These are phyloP conservation scores for Autographa gamma DNA, from an alignment of 2,888 invertebrate genomes.

Conservation along the genomic window DNA sequence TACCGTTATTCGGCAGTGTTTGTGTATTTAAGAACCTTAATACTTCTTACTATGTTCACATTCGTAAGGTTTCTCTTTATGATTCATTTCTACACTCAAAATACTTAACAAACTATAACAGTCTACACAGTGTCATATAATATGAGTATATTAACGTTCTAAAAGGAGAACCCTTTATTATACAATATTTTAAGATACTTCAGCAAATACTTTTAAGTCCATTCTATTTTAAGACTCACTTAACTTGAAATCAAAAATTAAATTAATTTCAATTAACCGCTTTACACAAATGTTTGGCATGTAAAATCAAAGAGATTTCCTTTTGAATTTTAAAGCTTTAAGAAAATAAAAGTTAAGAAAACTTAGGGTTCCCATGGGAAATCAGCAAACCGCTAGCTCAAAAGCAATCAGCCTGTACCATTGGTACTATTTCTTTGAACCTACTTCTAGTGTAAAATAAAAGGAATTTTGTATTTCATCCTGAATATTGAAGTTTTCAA, in stretches of 20 bases:
- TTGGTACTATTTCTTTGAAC: conserved; percentile 26
- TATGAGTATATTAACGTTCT: too few species aligned
- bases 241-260: not conserved
- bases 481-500: conserved; percentile 3
- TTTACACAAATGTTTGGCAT: not conserved
- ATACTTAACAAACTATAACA: too few species aligned
- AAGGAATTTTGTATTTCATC: conserved; percentile 18
- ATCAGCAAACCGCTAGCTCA: conserved; percentile 48
- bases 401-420: conserved; percentile 45
- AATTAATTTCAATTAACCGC: not conserved
- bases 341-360: conserved; percentile 36
- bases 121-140: too few species aligned
- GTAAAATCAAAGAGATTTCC: conserved; percentile 31
- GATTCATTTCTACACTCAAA: not conserved
- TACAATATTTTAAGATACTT: not conserved
- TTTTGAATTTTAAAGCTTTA: conserved; percentile 32
- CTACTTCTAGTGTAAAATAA: conserved; percentile 23
- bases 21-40: not conserved
- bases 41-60: not conserved
- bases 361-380: conserved; percentile 49
- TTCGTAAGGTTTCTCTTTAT: not conserved
- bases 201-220: not conserved
- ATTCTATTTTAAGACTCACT: not conserved
- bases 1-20: conserved; percentile 1
- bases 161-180: too few species aligned